Evolutionary conservation across 1,140 invertebrate species (phyloP).

Genomic region (Pseudoatta argentina): DNA sequence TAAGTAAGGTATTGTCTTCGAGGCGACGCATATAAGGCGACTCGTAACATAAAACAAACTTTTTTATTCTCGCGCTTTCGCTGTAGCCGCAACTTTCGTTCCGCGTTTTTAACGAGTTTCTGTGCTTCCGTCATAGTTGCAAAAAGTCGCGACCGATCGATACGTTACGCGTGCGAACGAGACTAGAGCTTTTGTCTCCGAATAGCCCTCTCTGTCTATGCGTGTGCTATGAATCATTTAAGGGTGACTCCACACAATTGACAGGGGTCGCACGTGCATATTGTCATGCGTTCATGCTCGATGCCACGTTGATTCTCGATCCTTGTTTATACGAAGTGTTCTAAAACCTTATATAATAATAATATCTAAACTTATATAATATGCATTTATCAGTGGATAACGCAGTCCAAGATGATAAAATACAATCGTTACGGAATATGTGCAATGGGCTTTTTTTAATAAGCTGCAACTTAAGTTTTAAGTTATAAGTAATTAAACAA

Average conservation of each 20-base stretch:
- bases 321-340: background rate
- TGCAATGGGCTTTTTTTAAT: background rate
- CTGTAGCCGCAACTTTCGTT: background rate
- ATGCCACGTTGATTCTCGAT: conserved; percentile 7
- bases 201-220: conserved; percentile 3
- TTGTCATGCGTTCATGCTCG: background rate
- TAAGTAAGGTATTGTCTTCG: conserved; percentile 11
- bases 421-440: background rate
- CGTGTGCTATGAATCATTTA: conserved; percentile 52
- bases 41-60: background rate
- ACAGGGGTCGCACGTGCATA: background rate
- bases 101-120: background rate
- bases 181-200: conserved; percentile 22
- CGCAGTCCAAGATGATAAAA: background rate
- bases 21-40: background rate
- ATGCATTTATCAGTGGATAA: conserved; percentile 2
- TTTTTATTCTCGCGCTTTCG: background rate
- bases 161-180: conserved; percentile 11
- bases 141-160: conserved; percentile 43
- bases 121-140: conserved; percentile 10
- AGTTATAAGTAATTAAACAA: no score
- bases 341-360: background rate
- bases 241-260: conserved; percentile 28
- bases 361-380: background rate
- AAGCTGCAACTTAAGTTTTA: no score